Conservation (phyloP, 2,113 vertebrate species). For the Ariopsis seemanni region DNA sequence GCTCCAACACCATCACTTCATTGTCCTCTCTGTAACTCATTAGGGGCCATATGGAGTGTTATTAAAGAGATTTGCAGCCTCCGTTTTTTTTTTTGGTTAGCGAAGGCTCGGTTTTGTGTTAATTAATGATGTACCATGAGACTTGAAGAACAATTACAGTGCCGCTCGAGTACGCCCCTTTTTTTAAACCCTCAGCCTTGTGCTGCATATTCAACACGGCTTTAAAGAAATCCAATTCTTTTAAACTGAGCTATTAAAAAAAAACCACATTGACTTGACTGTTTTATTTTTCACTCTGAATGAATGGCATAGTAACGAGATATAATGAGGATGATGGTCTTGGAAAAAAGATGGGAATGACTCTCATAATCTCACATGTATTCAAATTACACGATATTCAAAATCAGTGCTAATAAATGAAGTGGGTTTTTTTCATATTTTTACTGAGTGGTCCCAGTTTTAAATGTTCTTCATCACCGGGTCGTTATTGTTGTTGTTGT, state of each 20-base stretch:
- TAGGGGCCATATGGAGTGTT: conserved; percentile 52
- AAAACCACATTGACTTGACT: neutral
- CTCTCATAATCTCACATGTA: neutral
- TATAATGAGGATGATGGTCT: neutral
- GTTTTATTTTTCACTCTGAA: neutral
- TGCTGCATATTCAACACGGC: neutral
- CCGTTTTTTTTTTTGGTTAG: conserved; percentile 39
- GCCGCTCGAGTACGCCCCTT: neutral
- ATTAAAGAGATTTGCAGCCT: conserved; percentile 62
- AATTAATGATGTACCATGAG: conserved; percentile 57
- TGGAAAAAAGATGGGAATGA: neutral
- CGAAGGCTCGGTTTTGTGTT: conserved; percentile 51
- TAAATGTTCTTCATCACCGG: neutral
- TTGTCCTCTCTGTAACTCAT: conserved; percentile 55
- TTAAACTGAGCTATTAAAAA: neutral
- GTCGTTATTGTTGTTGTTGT: neutral
- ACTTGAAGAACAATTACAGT: conserved; percentile 46
- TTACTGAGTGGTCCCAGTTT: neutral
- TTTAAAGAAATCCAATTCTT: conserved; percentile 7
- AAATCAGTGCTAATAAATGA: conserved; percentile 1
- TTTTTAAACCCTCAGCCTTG: conserved; percentile 6
- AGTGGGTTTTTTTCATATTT: neutral
- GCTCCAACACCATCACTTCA: conserved; percentile 48
- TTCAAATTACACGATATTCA: neutral
- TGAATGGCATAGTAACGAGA: neutral